These are phyloP conservation scores for Bruchidius siliquastri DNA, from an alignment of 2,888 invertebrate genomes.

Conservation along the genomic window DNA sequence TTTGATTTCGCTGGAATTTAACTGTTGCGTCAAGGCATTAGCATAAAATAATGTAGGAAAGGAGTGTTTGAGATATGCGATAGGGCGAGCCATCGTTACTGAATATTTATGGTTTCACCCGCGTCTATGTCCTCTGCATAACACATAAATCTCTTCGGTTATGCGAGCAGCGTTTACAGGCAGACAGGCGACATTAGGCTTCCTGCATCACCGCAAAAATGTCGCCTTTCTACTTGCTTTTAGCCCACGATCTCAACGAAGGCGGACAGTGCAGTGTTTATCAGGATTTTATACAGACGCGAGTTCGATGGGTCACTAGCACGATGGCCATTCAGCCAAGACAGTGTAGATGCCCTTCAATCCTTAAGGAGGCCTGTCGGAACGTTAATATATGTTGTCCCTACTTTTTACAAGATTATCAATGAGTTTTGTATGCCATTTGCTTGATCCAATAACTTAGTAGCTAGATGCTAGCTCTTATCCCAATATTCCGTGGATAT, in stretches of 20 bases:
- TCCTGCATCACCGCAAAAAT: constrained; percentile 13
- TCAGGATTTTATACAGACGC: background rate
- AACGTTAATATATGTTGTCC: too few species aligned
- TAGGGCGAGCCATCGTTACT: background rate
- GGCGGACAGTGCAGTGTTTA: background rate
- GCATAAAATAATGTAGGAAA: background rate
- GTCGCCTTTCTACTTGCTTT: constrained; percentile 11
- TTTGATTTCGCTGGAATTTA: too few species aligned
- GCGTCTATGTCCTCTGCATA: background rate
- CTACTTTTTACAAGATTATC: too few species aligned
- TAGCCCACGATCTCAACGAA: constrained; percentile 6
- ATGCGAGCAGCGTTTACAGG: background rate
- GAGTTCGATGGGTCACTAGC: background rate
- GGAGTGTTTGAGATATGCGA: background rate
- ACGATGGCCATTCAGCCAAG: background rate
- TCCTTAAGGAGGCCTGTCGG: too few species aligned
- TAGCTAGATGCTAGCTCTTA: too few species aligned
- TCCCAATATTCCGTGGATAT: too few species aligned
- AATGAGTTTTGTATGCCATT: too few species aligned
- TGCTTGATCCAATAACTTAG: too few species aligned
- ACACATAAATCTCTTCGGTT: background rate
- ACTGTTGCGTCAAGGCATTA: background rate
- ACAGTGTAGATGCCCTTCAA: too few species aligned
- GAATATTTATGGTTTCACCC: background rate
- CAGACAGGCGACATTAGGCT: constrained; percentile 4